A percentile compares a stretch with the other conserved stretches of the same genome.
phyloP scores from a whole-genome alignment of 2,113 vertebrate genomes.

The Lagopus muta region DNA sequence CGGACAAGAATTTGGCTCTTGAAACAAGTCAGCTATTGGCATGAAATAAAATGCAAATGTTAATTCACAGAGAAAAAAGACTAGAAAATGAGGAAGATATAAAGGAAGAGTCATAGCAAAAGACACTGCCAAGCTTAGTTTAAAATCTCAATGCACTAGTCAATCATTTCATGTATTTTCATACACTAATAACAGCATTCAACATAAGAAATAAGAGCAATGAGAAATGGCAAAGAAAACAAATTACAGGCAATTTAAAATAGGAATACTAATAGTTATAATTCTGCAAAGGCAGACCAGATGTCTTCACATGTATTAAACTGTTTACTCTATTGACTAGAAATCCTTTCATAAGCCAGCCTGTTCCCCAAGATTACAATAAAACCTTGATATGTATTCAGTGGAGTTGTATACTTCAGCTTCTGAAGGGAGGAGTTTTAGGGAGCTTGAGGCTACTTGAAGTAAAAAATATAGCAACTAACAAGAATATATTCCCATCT shows the following conservation, averaged over 20 bases:
- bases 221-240: conserved; percentile 23
- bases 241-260: not conserved
- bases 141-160: not conserved
- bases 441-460: conserved; percentile 16
- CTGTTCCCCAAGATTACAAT: conserved; percentile 3
- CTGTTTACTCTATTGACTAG: conserved; percentile 26
- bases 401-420: not conserved
- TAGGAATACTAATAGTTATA: not conserved
- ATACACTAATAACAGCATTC: conserved; percentile 10
- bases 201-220: not conserved
- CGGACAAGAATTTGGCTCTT: not conserved
- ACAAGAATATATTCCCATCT: not conserved
- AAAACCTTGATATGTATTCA: conserved; percentile 8
- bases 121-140: not conserved
- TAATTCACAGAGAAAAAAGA: not conserved
- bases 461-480: not conserved
- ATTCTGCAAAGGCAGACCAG: conserved; percentile 12
- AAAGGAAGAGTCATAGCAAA: not conserved
- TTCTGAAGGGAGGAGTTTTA: conserved; percentile 14
- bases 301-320: conserved; percentile 35
- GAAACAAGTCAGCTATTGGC: conserved; percentile 6
- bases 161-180: conserved; percentile 33
- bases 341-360: conserved; percentile 23
- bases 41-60: conserved; percentile 1
- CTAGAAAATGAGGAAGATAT: not conserved